phyloP scores from a whole-genome alignment of 2,888 invertebrate species.

The Athrips mouffetella region DNA sequence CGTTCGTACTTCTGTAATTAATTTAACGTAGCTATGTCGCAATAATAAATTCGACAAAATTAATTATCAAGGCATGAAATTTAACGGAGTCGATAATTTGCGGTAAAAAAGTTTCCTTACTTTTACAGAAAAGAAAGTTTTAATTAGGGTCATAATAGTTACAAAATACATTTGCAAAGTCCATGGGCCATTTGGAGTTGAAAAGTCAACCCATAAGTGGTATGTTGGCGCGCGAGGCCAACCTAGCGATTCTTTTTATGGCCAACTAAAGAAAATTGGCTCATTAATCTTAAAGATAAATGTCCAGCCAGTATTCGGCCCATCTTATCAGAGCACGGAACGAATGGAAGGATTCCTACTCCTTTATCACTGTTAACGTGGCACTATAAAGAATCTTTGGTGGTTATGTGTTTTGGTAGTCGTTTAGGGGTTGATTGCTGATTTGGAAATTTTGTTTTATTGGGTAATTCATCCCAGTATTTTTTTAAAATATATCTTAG shows the following conservation, averaged over 20 bases:
- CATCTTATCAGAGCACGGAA: slow-evolving; percentile 70
- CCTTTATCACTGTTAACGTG: slow-evolving; percentile 44
- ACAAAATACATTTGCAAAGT: slow-evolving; percentile 1
- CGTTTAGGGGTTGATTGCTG: slow-evolving; percentile 20
- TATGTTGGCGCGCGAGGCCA: slow-evolving; percentile 55
- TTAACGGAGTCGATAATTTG: not conserved
- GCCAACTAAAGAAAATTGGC: slow-evolving; percentile 78
- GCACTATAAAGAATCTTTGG: slow-evolving; percentile 33
- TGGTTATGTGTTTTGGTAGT: slow-evolving; percentile 27
- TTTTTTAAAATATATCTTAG: no score
- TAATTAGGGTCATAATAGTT: not conserved
- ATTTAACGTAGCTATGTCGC: not conserved
- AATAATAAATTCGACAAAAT: not conserved
- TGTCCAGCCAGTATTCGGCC: slow-evolving; percentile 74
- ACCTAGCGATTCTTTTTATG: slow-evolving; percentile 75
- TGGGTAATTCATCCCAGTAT: no score
- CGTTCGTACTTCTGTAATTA: not conserved
- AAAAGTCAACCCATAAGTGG: slow-evolving; percentile 61
- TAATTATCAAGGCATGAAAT: no score
- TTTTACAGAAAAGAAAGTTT: no score
- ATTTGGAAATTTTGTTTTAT: no score
- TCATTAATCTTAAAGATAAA: slow-evolving; percentile 78
- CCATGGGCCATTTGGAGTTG: slow-evolving; percentile 28
- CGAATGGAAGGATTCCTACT: slow-evolving; percentile 64
- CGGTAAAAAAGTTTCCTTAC: not conserved